Percentiles rank a stretch among this genome's conserved stretches.
These are phyloP conservation scores for Hoplostethus mediterraneus DNA, from an alignment of 2,797 vertebrate genomes.

Conservation along the genomic window DNA sequence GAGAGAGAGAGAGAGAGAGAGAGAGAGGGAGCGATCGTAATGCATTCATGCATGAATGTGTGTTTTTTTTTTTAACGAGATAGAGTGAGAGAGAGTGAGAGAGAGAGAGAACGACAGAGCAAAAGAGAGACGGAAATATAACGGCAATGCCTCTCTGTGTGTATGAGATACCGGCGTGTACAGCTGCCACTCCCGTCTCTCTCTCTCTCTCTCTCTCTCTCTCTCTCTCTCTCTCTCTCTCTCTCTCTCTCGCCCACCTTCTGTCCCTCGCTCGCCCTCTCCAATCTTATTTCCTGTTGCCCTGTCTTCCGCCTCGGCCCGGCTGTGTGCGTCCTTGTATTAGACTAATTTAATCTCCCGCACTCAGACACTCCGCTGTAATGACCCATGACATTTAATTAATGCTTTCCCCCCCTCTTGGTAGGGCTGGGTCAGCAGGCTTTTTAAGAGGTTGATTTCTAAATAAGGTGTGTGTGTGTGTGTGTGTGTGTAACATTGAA, in stretches of 20 bases:
- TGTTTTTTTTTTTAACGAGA: slow-evolving; percentile 10
- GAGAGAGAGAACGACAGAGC: slow-evolving; percentile 9
- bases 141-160: slow-evolving; percentile 46
- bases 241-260: slow-evolving; percentile 57
- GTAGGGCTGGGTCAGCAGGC: slow-evolving; percentile 59
- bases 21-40: background rate
- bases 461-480: slow-evolving; percentile 25
- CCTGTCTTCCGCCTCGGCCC: slow-evolving; percentile 67
- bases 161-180: slow-evolving; percentile 56
- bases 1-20: background rate
- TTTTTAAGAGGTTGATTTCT: slow-evolving; percentile 29
- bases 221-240: slow-evolving; percentile 39
- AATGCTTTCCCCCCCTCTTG: slow-evolving; percentile 53
- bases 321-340: slow-evolving; percentile 72
- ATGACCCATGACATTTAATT: slow-evolving; percentile 83
- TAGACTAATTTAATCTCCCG: slow-evolving; percentile 81
- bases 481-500: slow-evolving; percentile 15
- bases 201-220: slow-evolving; percentile 21
- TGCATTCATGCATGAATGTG: slow-evolving; percentile 8
- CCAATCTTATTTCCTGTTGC: slow-evolving; percentile 75
- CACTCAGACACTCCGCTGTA: slow-evolving; percentile 68
- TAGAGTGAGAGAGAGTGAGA: slow-evolving; percentile 27
- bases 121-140: slow-evolving; percentile 23
- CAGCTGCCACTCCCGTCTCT: slow-evolving; percentile 64
- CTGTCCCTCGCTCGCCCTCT: slow-evolving; percentile 42